Percentiles rank a stretch among this genome's conserved stretches.
phyloP scores from a whole-genome alignment of 2,113 vertebrate species.

The Chaetodon trifascialis region DNA sequence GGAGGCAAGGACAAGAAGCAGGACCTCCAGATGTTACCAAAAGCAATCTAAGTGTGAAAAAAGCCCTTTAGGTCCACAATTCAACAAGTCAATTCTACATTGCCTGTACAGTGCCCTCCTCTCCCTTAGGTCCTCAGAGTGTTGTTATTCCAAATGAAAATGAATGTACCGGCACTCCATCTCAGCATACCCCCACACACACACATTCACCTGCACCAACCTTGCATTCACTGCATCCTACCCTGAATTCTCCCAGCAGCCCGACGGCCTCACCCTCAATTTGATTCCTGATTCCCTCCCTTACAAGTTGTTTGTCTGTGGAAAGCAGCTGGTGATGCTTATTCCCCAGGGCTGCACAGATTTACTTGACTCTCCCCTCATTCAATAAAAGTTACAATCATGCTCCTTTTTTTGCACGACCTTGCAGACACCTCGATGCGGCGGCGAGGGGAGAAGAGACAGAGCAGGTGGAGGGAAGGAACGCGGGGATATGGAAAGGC shows the following conservation, averaged over 20 bases:
- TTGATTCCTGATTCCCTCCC: conserved; percentile 42
- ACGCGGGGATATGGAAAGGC: not conserved
- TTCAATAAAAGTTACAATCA: conserved; percentile 49
- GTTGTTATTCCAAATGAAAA: conserved; percentile 68
- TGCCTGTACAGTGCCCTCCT: conserved; percentile 5
- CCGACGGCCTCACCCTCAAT: conserved; percentile 40
- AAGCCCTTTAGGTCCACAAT: conserved; percentile 39
- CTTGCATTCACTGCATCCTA: conserved; percentile 37
- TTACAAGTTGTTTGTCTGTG: conserved; percentile 59
- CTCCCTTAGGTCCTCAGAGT: conserved; percentile 17
- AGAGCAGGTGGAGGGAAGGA: conserved; percentile 1
- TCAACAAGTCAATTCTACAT: conserved; percentile 52
- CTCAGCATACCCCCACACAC: not conserved
- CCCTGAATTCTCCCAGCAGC: conserved; percentile 24
- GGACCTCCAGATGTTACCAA: conserved; percentile 43
- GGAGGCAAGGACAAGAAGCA: conserved; percentile 19
- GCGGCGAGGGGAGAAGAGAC: not conserved
- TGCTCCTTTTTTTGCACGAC: not conserved
- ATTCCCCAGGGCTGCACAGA: conserved; percentile 20
- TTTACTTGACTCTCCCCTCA: conserved; percentile 44
- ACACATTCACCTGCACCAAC: not conserved
- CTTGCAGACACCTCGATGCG: conserved; percentile 1
- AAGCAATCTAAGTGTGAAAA: conserved; percentile 48
- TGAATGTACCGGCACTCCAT: conserved; percentile 40
- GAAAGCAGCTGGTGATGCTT: conserved; percentile 48